A percentile compares a stretch with the other conserved stretches of the same genome.
Conservation (phyloP, 2,797 vertebrate species). For the Galagoides demidoff region DNA sequence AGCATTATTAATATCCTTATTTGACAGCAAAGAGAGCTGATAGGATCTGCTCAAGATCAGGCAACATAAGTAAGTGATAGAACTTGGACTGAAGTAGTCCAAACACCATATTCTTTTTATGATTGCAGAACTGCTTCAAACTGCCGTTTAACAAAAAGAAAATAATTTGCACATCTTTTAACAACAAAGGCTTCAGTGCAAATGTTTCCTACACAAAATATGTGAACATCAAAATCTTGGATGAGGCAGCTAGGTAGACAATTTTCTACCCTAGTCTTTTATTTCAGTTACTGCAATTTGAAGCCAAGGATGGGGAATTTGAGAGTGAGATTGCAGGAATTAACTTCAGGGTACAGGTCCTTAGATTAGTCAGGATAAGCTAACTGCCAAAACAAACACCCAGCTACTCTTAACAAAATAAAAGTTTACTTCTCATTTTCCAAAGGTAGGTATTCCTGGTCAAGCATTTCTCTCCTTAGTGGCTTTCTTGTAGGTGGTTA, state of each 20-base stretch:
- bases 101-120: background rate
- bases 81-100: background rate
- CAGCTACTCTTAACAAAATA: background rate
- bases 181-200: background rate
- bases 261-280: background rate
- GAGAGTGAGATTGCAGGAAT: background rate
- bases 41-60: constrained; percentile 34
- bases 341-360: background rate
- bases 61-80: background rate
- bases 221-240: background rate
- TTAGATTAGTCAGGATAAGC: background rate
- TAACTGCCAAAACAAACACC: background rate
- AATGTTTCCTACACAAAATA: background rate
- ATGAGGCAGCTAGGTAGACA: background rate
- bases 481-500: background rate
- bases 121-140: background rate
- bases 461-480: background rate
- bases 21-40: constrained; percentile 51
- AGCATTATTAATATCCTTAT: constrained; percentile 68
- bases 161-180: background rate
- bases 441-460: background rate
- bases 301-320: background rate
- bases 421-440: background rate
- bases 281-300: background rate
- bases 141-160: background rate